phyloP scores from a whole-genome alignment of 2,888 invertebrate genomes.

The Plemyria rubiginata region DNA sequence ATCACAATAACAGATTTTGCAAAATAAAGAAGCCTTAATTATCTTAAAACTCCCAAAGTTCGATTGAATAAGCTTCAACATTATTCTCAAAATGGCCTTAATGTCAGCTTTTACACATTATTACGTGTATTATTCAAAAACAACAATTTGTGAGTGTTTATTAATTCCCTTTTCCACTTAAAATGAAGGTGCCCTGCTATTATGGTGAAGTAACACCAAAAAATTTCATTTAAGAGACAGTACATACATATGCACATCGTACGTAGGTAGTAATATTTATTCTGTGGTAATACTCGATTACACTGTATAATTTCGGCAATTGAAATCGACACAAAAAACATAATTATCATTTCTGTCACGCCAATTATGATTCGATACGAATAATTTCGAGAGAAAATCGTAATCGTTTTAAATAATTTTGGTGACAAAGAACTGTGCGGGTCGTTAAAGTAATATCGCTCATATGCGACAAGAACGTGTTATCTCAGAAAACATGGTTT shows the following conservation, averaged over 20 bases:
- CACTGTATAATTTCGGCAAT: conserved; percentile 37
- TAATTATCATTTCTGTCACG: conserved; percentile 50
- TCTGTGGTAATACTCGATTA: conserved; percentile 13
- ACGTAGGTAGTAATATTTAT: no score
- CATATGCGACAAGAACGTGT: no score
- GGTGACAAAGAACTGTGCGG: conserved; percentile 31
- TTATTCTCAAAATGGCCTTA: conserved; percentile 16
- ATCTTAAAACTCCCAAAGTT: neutral
- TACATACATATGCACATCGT: no score
- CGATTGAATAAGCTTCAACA: conserved; percentile 11
- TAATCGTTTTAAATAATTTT: conserved; percentile 30
- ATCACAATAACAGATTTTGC: neutral
- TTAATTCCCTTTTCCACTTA: conserved; percentile 26
- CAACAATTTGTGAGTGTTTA: conserved; percentile 26
- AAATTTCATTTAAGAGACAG: conserved; percentile 13
- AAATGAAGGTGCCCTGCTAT: conserved; percentile 18
- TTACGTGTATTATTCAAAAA: conserved; percentile 22
- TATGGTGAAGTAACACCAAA: conserved; percentile 13
- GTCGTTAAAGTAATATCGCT: conserved; percentile 33
- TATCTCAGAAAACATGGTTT: no score
- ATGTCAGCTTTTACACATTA: conserved; percentile 23
- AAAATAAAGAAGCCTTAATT: conserved; percentile 7
- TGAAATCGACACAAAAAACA: conserved; percentile 39
- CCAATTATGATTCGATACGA: conserved; percentile 50
- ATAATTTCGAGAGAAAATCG: conserved; percentile 40